phyloP scores from a whole-genome alignment of 2,888 invertebrate species.

The Lasioglossum villosulum region DNA sequence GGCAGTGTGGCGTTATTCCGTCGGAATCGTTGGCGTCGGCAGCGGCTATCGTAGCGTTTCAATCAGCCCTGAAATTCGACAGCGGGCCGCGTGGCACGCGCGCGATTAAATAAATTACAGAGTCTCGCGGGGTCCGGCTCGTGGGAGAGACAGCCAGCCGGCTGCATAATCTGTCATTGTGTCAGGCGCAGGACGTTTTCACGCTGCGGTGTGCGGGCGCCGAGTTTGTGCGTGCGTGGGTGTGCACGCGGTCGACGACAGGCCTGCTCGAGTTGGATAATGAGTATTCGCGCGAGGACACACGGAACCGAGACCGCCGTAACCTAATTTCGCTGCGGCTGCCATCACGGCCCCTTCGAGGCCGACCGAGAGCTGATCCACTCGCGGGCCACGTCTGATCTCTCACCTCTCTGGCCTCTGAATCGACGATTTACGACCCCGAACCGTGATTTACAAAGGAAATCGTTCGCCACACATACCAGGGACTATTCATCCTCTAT shows the following conservation, averaged over 20 bases:
- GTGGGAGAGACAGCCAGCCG: conserved; percentile 61
- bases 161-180: conserved; percentile 69
- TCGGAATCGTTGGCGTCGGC: background rate
- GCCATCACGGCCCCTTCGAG: background rate
- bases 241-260: conserved; percentile 51
- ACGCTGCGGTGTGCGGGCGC: conserved; percentile 31
- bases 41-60: conserved; percentile 4
- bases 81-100: conserved; percentile 11
- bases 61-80: conserved; percentile 51
- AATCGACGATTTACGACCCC: background rate
- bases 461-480: background rate
- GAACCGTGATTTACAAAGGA: background rate
- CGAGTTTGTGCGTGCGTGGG: conserved; percentile 33
- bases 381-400: background rate
- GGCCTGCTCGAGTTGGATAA: conserved; percentile 61
- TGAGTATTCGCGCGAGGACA: conserved; percentile 64
- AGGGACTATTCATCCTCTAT: background rate
- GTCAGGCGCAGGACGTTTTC: conserved; percentile 60
- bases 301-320: conserved; percentile 56
- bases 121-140: conserved; percentile 49
- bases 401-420: background rate
- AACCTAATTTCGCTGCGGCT: conserved; percentile 60
- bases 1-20: conserved; percentile 2
- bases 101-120: conserved; percentile 69
- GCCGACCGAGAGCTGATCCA: conserved; percentile 8